A percentile compares a stretch with the other conserved stretches of the same genome.
phyloP scores from a whole-genome alignment of 2,113 vertebrate species.

The Clarias magur region DNA sequence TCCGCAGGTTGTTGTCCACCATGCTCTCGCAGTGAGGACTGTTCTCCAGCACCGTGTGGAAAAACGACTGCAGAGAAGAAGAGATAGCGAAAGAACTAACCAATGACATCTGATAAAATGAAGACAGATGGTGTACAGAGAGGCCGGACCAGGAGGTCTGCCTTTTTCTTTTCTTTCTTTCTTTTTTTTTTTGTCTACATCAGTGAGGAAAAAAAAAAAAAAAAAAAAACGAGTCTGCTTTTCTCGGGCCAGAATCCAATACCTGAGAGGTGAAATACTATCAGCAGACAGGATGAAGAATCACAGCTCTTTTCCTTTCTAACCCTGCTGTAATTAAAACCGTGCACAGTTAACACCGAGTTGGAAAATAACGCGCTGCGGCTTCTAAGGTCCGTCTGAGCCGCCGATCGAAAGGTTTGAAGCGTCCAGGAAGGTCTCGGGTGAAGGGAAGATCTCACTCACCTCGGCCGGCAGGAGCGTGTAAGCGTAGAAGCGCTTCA shows the following conservation, averaged over 20 bases:
- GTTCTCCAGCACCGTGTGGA: slow-evolving; percentile 90
- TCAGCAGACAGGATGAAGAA: slow-evolving; percentile 36
- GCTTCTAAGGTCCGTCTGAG: background rate
- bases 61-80: slow-evolving; percentile 76
- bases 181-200: slow-evolving; percentile 36
- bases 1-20: slow-evolving; percentile 94
- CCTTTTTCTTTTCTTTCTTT: slow-evolving; percentile 36
- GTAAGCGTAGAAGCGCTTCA: slow-evolving; percentile 95
- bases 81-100: slow-evolving; percentile 37
- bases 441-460: slow-evolving; percentile 62
- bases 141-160: slow-evolving; percentile 37
- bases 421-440: background rate
- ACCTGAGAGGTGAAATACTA: slow-evolving; percentile 37
- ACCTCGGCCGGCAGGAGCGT: slow-evolving; percentile 96
- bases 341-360: background rate
- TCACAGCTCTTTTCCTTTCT: slow-evolving; percentile 15
- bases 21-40: slow-evolving; percentile 86
- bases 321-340: slow-evolving; percentile 16
- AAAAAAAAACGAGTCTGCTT: background rate
- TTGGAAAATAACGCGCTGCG: background rate
- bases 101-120: slow-evolving; percentile 52
- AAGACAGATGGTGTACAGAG: slow-evolving; percentile 48
- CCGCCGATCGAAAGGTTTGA: background rate
- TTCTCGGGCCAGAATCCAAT: slow-evolving; percentile 37
- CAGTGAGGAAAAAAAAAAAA: background rate